These are phyloP conservation scores for human DNA, from an alignment of 2,113 vertebrate species.

Conservation along the genomic window DNA sequence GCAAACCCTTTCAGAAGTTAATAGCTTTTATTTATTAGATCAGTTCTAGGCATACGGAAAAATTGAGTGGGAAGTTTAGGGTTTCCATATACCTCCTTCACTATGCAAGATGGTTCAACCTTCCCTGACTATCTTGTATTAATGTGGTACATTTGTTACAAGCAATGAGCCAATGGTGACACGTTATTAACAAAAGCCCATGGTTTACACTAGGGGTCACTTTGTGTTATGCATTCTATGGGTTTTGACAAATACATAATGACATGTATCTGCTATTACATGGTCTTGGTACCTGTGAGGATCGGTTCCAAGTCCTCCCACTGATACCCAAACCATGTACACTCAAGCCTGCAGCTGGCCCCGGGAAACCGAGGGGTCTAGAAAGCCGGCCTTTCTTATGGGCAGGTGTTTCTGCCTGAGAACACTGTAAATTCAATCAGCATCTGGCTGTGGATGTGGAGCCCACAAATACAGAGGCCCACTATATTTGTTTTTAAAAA, in stretches of 20 bases:
- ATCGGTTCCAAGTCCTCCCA: background rate
- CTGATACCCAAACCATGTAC: background rate
- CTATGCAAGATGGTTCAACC: no score
- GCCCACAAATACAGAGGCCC: background rate
- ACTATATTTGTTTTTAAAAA: no score
- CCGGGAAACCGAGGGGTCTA: no score
- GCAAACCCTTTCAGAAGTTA: background rate
- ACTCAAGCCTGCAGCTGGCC: background rate
- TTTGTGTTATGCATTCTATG: background rate
- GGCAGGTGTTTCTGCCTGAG: background rate
- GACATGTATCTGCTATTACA: background rate
- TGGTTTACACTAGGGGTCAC: background rate
- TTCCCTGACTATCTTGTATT: background rate
- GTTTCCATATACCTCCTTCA: background rate
- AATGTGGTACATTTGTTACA: background rate
- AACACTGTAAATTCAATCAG: background rate
- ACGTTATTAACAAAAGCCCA: background rate
- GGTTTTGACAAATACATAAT: background rate
- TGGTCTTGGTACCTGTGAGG: background rate
- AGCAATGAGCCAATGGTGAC: no score
- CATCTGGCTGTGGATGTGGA: background rate
- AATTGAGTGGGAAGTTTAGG: background rate
- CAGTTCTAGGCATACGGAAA: background rate
- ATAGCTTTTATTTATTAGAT: background rate
- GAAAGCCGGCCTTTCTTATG: background rate